Percentiles rank a stretch among this genome's conserved stretches.
Evolutionary conservation across 2,888 invertebrate genomes (phyloP).

Genomic region (Strigamia maritima): DNA sequence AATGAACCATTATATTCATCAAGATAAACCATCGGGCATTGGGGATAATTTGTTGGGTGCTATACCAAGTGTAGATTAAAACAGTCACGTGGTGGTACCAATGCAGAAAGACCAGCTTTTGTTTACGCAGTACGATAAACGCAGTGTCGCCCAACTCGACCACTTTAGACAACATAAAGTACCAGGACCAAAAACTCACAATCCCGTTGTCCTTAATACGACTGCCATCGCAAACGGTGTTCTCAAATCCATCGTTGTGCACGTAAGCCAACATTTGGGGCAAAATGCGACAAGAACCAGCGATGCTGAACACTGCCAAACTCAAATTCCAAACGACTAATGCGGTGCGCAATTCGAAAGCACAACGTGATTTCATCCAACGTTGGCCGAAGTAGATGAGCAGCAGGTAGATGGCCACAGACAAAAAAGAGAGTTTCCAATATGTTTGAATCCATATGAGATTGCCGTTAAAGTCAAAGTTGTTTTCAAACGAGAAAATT

Average conservation of each 20-base stretch:
- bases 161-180: constrained; percentile 56
- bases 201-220: too few relatives aligned
- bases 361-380: constrained; percentile 86
- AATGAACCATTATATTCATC: constrained; percentile 46
- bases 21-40: constrained; percentile 45
- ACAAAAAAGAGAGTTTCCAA: constrained; percentile 70
- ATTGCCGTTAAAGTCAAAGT: too few relatives aligned
- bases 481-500: too few relatives aligned
- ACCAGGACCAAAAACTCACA: constrained; percentile 55
- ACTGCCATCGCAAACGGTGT: too few relatives aligned
- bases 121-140: constrained; percentile 50
- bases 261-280: too few relatives aligned
- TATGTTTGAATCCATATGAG: too few relatives aligned
- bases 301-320: constrained; percentile 89
- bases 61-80: constrained; percentile 48
- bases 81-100: constrained; percentile 52
- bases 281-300: too few relatives aligned
- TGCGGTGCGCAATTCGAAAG: constrained; percentile 82
- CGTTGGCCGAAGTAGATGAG: constrained; percentile 90
- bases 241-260: too few relatives aligned
- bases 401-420: constrained; percentile 84
- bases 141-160: constrained; percentile 54
- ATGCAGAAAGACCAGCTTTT: constrained; percentile 46
- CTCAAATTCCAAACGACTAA: constrained; percentile 88
- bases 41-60: constrained; percentile 43